Base-by-base conservation (phyloP, 2,888 invertebrate species). In the Aspidiotus rigidus region DNA sequence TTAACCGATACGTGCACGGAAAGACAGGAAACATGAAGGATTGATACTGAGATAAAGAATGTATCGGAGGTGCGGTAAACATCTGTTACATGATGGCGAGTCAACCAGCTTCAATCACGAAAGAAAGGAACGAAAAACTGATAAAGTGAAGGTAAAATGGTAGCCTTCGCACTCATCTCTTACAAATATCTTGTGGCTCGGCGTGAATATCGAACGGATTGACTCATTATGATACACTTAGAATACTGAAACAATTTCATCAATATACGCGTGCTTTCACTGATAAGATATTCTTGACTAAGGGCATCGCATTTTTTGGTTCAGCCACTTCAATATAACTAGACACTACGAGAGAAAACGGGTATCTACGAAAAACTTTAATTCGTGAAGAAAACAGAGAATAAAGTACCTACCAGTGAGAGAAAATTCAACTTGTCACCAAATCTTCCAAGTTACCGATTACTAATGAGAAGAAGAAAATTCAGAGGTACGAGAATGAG, bases 261-360 rank as follows among this genome's bases (percentile, higher is more conserved):
- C 56, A n/a, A 56, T 10, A 56, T 10, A 16, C 13, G 56, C 56
- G 56, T 56, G 56, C 56, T 56, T 56, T 15, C 56, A 56, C 56
- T 56, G 56, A 56, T 56, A 56, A 56, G 56, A 56, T 15, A 10
- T 56, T 28, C 28, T 28, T n/a, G 16, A n/a, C 10, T 56, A 13
- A 17, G 13, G 16, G 16, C 56, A 56, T 56, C 17, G n/a, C 56
- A 56, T 2, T 56, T 56, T 15, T 3, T 10, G 10, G 56, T 16
- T 10, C 49, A 49, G 10, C n/a, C n/a, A 49, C 49, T 13, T 49
- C 49, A 49, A 49, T 6, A n/a, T 49, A 11, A 49, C n/a, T n/a
- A 49, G n/a, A 49, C 49, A 49, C 49, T 13, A 11, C 49, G 15
- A 53, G 11, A 11, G 53, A n/a, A n/a, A 15, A 53, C 11, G 6